Evolutionary conservation across 2,113 vertebrate species (phyloP).

Genomic region (Silurus glanis): DNA sequence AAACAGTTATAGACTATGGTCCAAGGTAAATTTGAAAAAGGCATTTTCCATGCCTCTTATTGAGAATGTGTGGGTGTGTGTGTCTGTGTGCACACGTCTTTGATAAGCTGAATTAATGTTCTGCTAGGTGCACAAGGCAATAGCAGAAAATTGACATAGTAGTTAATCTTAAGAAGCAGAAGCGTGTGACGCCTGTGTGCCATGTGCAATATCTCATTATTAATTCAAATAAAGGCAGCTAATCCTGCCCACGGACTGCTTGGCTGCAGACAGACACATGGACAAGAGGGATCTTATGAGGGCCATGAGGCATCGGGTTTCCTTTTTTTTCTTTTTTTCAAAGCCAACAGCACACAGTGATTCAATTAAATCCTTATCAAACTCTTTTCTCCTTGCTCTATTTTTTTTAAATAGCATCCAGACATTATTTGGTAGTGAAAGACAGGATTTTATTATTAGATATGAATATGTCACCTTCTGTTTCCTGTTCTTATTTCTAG

Average conservation of each 20-base stretch:
- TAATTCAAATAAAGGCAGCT: conserved; percentile 42
- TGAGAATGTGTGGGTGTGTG: background rate
- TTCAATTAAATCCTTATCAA: conserved; percentile 25
- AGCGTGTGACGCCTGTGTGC: conserved; percentile 30
- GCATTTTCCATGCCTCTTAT: background rate
- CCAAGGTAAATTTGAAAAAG: background rate
- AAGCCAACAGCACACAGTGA: background rate
- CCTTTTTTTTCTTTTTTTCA: background rate
- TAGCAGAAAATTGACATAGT: conserved; percentile 34
- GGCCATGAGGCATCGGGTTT: background rate
- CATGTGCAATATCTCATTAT: conserved; percentile 37
- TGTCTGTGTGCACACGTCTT: background rate
- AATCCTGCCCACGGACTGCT: conserved; percentile 28
- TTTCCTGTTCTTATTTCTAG: background rate
- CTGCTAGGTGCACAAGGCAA: conserved; percentile 36
- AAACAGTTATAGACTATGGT: background rate
- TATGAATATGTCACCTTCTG: background rate
- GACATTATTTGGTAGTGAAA: background rate
- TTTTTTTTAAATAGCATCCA: background rate
- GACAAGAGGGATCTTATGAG: conserved; percentile 11
- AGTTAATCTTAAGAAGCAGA: conserved; percentile 43
- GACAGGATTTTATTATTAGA: conserved; percentile 11
- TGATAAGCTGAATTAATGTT: conserved; percentile 47
- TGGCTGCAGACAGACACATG: conserved; percentile 17
- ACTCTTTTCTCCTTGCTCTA: background rate